Conservation (phyloP, 2,888 invertebrate species). For the Cosmopolites sordidus region DNA sequence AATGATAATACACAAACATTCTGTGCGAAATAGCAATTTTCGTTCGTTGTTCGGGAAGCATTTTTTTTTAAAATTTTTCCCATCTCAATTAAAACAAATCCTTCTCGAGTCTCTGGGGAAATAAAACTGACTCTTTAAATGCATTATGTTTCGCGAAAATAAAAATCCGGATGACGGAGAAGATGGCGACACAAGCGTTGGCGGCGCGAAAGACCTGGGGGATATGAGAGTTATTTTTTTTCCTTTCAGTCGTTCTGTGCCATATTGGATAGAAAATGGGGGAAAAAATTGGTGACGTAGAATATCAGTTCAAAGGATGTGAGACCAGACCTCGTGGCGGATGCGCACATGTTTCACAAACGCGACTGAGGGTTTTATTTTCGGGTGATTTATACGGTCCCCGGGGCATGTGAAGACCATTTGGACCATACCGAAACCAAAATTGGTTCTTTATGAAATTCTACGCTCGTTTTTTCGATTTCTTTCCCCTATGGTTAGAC, state of each 20-base stretch:
- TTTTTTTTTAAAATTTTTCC: constrained; percentile 39
- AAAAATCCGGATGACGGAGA: constrained; percentile 23
- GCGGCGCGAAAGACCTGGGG: constrained; percentile 19
- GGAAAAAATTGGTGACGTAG: constrained; percentile 28
- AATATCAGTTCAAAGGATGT: constrained; percentile 24
- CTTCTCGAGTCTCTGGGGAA: constrained; percentile 24
- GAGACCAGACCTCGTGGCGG: too few species aligned
- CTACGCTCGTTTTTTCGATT: too few species aligned
- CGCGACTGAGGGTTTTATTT: constrained; percentile 15
- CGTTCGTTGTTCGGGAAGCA: too few species aligned
- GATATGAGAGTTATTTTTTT: constrained; percentile 10
- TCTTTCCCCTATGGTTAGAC: too few species aligned
- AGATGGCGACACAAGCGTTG: not conserved
- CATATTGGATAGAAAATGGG: not conserved
- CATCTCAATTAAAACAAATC: constrained; percentile 45
- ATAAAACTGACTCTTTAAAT: constrained; percentile 36
- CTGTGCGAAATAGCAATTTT: too few species aligned
- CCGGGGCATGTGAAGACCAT: not conserved
- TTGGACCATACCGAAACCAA: not conserved
- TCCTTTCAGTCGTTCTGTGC: constrained; percentile 6
- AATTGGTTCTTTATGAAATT: not conserved
- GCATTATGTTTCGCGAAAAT: constrained; percentile 37
- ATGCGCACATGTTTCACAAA: constrained; percentile 21
- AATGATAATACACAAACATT: too few species aligned
- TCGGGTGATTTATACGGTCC: constrained; percentile 14